A percentile compares a stretch with the other conserved stretches of the same genome.
phyloP scores from a whole-genome alignment of 1,140 invertebrate genomes.

The Cepaea nemoralis region DNA sequence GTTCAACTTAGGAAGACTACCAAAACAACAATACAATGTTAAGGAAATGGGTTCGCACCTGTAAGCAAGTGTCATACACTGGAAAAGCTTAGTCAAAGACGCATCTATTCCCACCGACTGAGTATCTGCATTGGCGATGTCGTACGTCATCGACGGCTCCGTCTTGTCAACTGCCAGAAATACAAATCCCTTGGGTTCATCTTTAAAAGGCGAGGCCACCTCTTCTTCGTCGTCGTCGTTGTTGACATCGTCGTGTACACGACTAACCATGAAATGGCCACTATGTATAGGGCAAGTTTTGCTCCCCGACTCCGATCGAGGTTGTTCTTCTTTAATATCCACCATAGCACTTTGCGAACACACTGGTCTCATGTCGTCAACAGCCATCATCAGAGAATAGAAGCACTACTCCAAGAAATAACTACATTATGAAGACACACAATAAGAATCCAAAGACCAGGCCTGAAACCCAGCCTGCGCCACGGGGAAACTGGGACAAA shows the following conservation, averaged over 20 bases:
- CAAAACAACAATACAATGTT: too few species aligned
- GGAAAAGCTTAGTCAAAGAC: slow-evolving; percentile 93
- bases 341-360: slow-evolving; percentile 40
- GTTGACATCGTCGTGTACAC: slow-evolving; percentile 89
- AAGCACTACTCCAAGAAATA: not conserved
- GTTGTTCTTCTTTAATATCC: slow-evolving; percentile 44
- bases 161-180: slow-evolving; percentile 72
- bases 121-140: slow-evolving; percentile 58
- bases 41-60: slow-evolving; percentile 78
- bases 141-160: slow-evolving; percentile 70
- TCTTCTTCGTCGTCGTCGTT: slow-evolving; percentile 81
- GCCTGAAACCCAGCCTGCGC: not conserved
- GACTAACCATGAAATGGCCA: slow-evolving; percentile 97
- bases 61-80: slow-evolving; percentile 96
- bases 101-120: slow-evolving; percentile 88
- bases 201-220: slow-evolving; percentile 48
- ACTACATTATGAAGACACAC: not conserved
- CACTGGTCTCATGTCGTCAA: slow-evolving; percentile 27
- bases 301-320: slow-evolving; percentile 31
- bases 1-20: too few species aligned
- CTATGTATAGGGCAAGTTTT: slow-evolving; percentile 82
- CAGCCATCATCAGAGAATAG: slow-evolving; percentile 39
- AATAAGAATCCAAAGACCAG: not conserved
- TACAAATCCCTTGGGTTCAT: slow-evolving; percentile 57
- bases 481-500: not conserved